Percentiles rank a stretch among this genome's conserved stretches.
Evolutionary conservation across 2,113 vertebrate genomes (phyloP).

Genomic region (Salvelinus sp.): DNA sequence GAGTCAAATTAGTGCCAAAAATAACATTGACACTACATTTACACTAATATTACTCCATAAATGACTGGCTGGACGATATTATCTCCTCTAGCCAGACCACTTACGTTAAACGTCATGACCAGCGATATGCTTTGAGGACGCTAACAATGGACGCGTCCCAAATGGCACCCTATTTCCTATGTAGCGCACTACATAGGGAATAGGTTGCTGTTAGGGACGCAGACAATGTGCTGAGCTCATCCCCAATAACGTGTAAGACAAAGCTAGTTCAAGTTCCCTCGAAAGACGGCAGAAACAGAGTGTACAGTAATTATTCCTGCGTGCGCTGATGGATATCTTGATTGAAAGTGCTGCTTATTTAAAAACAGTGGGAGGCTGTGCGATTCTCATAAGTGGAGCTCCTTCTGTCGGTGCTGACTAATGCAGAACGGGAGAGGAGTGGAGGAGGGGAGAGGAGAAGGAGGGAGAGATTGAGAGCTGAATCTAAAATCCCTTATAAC

Average conservation of each 20-base stretch:
- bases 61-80: neutral
- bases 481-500: too few species aligned
- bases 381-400: neutral
- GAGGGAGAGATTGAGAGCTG: too few species aligned
- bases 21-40: neutral
- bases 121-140: neutral
- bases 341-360: constrained; percentile 12
- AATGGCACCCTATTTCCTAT: too few species aligned
- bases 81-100: neutral
- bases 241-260: constrained; percentile 11
- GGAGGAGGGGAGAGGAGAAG: too few species aligned
- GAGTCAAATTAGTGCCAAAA: neutral
- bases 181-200: too few species aligned
- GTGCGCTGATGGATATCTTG: constrained; percentile 39
- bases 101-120: neutral
- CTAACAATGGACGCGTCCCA: too few species aligned
- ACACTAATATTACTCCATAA: too few species aligned
- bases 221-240: constrained; percentile 31
- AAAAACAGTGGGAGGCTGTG: neutral
- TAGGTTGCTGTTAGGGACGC: neutral
- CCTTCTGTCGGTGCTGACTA: neutral
- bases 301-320: constrained; percentile 27
- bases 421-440: neutral
- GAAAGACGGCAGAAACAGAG: neutral
- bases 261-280: constrained; percentile 8